phyloP scores from a whole-genome alignment of 2,797 vertebrate species.

The Columba guinea region DNA sequence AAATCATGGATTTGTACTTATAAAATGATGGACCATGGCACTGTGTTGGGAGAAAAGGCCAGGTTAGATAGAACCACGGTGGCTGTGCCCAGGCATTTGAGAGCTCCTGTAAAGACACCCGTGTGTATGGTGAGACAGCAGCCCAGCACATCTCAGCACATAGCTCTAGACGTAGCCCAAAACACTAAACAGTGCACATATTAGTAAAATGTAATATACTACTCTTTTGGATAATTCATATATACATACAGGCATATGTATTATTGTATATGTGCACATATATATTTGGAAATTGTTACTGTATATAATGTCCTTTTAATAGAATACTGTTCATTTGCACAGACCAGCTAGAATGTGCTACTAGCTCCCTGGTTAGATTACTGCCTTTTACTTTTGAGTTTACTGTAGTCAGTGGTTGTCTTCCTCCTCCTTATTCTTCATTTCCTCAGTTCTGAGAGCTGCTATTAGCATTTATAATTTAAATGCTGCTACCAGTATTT shows the following conservation, averaged over 20 bases:
- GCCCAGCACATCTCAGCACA: fast-evolving
- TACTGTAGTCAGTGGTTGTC: not conserved
- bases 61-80: not conserved
- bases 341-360: not conserved
- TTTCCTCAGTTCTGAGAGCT: not conserved
- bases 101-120: not conserved
- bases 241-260: not conserved
- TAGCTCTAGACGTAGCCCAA: not conserved
- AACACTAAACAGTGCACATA: not conserved
- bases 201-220: not conserved
- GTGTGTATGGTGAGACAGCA: not conserved
- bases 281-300: not conserved
- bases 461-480: not conserved
- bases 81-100: not conserved
- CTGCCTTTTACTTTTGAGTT: not conserved
- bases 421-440: not conserved
- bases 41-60: not conserved
- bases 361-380: not conserved
- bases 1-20: not conserved
- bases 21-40: not conserved
- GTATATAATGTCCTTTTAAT: not conserved
- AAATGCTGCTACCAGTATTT: not conserved
- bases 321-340: not conserved
- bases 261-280: not conserved
- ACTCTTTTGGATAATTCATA: not conserved